These are phyloP conservation scores for Erebia aethiops DNA, from an alignment of 2,888 invertebrate species.

Conservation along the genomic window DNA sequence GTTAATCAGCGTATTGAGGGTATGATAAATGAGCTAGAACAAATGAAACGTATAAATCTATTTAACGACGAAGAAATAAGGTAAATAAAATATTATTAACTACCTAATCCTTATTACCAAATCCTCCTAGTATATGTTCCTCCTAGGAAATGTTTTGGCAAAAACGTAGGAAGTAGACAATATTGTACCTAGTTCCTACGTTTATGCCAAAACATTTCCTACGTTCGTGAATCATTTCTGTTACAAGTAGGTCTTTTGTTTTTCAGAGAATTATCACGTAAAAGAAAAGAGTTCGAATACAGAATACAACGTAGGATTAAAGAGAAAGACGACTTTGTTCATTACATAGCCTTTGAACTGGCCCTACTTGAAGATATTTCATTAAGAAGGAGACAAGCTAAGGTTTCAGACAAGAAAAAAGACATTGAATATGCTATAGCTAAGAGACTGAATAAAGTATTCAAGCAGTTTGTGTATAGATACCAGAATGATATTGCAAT, in stretches of 20 bases:
- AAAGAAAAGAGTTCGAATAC: slow-evolving; percentile 88
- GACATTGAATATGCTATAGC: slow-evolving; percentile 87
- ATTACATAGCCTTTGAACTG: slow-evolving; percentile 88
- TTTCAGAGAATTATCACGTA: slow-evolving; percentile 85
- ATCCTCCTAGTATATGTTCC: background rate
- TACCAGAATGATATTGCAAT: slow-evolving; percentile 89
- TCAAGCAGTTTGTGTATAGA: slow-evolving; percentile 86
- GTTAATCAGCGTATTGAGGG: slow-evolving; percentile 90
- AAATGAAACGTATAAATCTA: slow-evolving; percentile 88
- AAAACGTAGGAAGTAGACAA: too few species aligned
- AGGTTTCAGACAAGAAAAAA: slow-evolving; percentile 83
- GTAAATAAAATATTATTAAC: slow-evolving; percentile 72
- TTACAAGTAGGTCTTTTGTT: background rate
- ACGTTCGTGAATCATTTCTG: background rate
- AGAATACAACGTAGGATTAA: slow-evolving; percentile 87
- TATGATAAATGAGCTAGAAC: slow-evolving; percentile 91
- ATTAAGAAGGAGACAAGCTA: slow-evolving; percentile 82
- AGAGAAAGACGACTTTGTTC: slow-evolving; percentile 86
- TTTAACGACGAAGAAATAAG: slow-evolving; percentile 88
- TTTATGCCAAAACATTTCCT: background rate
- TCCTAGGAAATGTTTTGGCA: too few species aligned
- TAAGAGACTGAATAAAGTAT: slow-evolving; percentile 88
- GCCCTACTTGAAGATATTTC: slow-evolving; percentile 86
- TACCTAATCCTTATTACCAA: background rate
- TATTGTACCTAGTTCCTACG: background rate